Percentiles rank a stretch among this genome's conserved stretches.
phyloP scores from a whole-genome alignment of 2,888 invertebrate genomes.

The Xanthorhoe spadicearia region DNA sequence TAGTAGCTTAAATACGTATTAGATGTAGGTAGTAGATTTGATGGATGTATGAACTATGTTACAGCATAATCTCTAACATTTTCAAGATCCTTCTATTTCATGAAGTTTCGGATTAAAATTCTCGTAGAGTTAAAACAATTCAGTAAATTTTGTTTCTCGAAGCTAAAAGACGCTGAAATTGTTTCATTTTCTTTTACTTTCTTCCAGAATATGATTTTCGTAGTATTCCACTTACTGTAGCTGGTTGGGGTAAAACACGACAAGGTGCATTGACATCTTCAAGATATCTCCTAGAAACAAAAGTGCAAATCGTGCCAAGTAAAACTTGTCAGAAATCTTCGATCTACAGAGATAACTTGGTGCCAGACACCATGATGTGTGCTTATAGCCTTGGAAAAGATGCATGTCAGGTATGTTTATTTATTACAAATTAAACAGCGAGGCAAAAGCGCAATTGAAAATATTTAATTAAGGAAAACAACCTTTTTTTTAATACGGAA shows the following conservation, averaged over 20 bases:
- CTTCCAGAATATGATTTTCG: slow-evolving; percentile 66
- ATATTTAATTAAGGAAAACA: no score
- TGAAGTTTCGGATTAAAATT: no score
- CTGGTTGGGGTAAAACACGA: slow-evolving; percentile 80
- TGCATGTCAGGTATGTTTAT: slow-evolving; percentile 84
- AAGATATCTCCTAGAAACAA: slow-evolving; percentile 78
- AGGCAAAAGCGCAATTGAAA: background rate
- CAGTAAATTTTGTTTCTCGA: background rate
- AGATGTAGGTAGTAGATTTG: no score
- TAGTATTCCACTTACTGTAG: slow-evolving; percentile 66
- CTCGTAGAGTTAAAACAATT: no score
- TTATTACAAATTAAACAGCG: background rate
- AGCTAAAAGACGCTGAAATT: background rate
- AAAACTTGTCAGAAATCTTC: slow-evolving; percentile 64
- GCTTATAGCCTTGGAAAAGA: slow-evolving; percentile 85
- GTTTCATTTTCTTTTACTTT: background rate
- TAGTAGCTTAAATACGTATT: no score
- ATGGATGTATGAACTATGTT: no score
- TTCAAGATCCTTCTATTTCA: no score
- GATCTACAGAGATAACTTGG: slow-evolving; percentile 74
- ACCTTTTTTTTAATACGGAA: no score
- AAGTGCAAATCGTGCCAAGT: slow-evolving; percentile 71
- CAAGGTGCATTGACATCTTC: slow-evolving; percentile 73
- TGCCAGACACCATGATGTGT: slow-evolving; percentile 82
- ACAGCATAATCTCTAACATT: no score